A percentile compares a stretch with the other conserved stretches of the same genome.
Conservation (phyloP, 2,888 invertebrate species). For the Cyrtodaria siliqua region DNA sequence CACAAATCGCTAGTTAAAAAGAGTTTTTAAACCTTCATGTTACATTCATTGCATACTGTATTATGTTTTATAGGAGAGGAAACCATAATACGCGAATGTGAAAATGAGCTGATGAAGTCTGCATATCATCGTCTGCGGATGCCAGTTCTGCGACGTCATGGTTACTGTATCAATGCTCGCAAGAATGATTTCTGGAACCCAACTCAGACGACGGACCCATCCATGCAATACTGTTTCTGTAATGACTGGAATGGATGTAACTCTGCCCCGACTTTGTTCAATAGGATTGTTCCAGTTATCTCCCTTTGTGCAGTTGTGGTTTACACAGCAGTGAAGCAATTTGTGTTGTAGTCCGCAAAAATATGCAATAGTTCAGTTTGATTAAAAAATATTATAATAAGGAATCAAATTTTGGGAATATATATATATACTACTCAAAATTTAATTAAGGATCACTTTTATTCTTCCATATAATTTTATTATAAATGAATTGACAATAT, state of each 20-base stretch:
- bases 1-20: too few relatives aligned
- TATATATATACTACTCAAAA: too few relatives aligned
- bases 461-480: too few relatives aligned
- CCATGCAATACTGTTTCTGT: slow-evolving; percentile 84
- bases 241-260: slow-evolving; percentile 86
- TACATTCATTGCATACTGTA: too few relatives aligned
- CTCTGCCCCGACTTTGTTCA: slow-evolving; percentile 58
- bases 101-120: slow-evolving; percentile 78
- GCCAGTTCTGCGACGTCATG: slow-evolving; percentile 84
- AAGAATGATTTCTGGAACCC: slow-evolving; percentile 83
- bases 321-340: slow-evolving; percentile 3
- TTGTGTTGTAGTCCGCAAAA: slow-evolving; percentile 24
- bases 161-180: slow-evolving; percentile 83
- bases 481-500: too few relatives aligned
- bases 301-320: slow-evolving; percentile 43
- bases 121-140: slow-evolving; percentile 82
- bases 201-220: slow-evolving; percentile 67
- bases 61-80: slow-evolving; percentile 81
- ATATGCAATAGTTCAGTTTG: too few relatives aligned
- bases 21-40: too few relatives aligned
- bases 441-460: too few relatives aligned
- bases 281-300: slow-evolving; percentile 37
- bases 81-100: slow-evolving; percentile 83
- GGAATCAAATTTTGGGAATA: too few relatives aligned
- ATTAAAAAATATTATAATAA: too few relatives aligned